phyloP scores from a whole-genome alignment of 2,888 invertebrate species.

The Conomelus anceps region DNA sequence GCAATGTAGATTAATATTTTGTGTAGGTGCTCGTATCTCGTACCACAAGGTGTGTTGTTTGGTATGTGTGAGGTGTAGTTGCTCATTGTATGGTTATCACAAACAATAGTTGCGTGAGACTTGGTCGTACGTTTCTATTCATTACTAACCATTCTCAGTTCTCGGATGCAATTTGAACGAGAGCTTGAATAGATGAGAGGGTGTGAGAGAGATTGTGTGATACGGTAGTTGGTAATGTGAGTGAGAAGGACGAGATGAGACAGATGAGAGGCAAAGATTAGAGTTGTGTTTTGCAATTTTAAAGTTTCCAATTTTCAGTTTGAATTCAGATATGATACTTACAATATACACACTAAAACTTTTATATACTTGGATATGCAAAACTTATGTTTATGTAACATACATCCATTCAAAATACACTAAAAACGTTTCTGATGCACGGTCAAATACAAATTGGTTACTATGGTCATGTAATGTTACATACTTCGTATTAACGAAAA shows the following conservation, averaged over 20 bases:
- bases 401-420: too few relatives aligned
- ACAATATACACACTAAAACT: too few relatives aligned
- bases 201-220: not conserved
- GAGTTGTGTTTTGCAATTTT: too few relatives aligned
- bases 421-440: too few relatives aligned
- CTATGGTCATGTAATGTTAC: too few relatives aligned
- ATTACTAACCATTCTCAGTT: not conserved
- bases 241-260: not conserved
- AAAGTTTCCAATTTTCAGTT: too few relatives aligned
- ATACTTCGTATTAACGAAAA: too few relatives aligned
- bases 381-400: too few relatives aligned
- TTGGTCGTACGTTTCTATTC: not conserved
- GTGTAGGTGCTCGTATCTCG: not conserved
- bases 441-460: too few relatives aligned
- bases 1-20: not conserved
- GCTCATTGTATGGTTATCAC: not conserved
- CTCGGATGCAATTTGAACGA: not conserved
- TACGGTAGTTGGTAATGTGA: not conserved
- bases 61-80: too few relatives aligned
- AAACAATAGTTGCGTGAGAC: not conserved
- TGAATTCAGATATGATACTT: too few relatives aligned
- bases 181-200: not conserved
- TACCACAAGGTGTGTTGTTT: not conserved
- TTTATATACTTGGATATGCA: too few relatives aligned
- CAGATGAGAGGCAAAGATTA: not conserved